A percentile compares a stretch with the other conserved stretches of the same genome.
phyloP scores from a whole-genome alignment of 1,140 invertebrate species.

The Bombus sylvicola region DNA sequence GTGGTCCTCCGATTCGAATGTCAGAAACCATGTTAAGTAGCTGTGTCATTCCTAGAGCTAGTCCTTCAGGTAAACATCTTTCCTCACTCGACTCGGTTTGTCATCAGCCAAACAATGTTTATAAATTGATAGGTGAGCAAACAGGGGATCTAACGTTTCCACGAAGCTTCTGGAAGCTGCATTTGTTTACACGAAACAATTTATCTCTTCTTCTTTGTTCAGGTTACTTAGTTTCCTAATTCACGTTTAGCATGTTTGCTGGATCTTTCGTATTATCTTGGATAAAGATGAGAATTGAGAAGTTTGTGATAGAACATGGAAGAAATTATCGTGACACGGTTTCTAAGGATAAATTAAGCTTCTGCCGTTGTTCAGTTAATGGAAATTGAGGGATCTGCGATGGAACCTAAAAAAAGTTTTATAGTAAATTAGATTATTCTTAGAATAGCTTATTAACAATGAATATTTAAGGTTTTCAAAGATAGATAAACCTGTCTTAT shows the following conservation, averaged over 20 bases:
- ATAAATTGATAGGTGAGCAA: constrained; percentile 14
- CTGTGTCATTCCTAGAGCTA: constrained; percentile 5
- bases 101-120: constrained; percentile 33
- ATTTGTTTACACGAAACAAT: not conserved
- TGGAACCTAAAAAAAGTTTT: no score
- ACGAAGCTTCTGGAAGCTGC: not conserved
- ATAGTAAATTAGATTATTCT: not conserved
- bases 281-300: no score
- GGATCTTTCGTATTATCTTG: no score
- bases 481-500: no score
- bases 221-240: no score
- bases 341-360: no score
- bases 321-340: no score
- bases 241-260: no score
- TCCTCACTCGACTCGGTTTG: not conserved
- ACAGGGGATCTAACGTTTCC: not conserved
- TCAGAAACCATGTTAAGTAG: constrained; percentile 3
- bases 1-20: constrained; percentile 47
- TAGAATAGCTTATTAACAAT: not conserved
- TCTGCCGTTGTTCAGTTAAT: no score
- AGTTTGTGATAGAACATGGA: no score
- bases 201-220: not conserved
- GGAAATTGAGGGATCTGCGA: no score
- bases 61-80: constrained; percentile 15
- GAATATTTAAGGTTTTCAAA: no score